Evolutionary conservation across 2,113 vertebrate genomes (phyloP), one percentile per base, ranked within the genome.

Genomic region (Oncorhynchus gorbuscha): DNA sequence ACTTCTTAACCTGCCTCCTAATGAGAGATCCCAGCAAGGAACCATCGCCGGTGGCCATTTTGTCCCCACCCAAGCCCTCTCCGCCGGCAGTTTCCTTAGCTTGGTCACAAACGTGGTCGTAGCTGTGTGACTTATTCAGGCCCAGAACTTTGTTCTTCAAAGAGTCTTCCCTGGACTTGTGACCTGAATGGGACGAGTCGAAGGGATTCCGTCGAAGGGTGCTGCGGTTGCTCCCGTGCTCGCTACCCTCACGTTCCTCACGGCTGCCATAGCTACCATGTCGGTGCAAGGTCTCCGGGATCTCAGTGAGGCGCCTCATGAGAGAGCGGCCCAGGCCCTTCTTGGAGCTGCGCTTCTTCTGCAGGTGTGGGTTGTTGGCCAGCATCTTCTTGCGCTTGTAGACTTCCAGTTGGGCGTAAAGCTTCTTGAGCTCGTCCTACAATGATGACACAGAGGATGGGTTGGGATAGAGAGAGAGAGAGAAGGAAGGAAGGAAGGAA

Each of bases 361-460:
- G 97, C 20, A 99, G 95, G 89, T 99, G 98, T 30, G 97, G 98
- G 81, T 99, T 99, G 87, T 99, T 99, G 66, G 97, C 95, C 68
- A 99, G 95, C 98, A 99, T 99, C 91, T 99, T 99, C 86, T 99
- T 99, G 70, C 96, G 90, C 82, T 99, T 99, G 84, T 99, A 96
- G 80, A 99, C 96, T 89, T 99, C 97, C 81, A 99, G 86, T 80
- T 99, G 97, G 22, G 95, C 92, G 0, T 99, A 99, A 0, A 99
- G 93, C 89, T 99, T 99, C 90, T 98, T 99, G 83, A 99, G 84
- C 74, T 99, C 98, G 78, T 99, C 98, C 97, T 99, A 35, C 18
- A 22, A 76, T 35, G 62, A 24, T 45, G 22, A 87, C 77, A 80
- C 14, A 48, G 11, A 39, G 4, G 14, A 67, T 45, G 9, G 49